Evolutionary conservation across 2,888 invertebrate genomes (phyloP).

Genomic region (Ophion ellenae): DNA sequence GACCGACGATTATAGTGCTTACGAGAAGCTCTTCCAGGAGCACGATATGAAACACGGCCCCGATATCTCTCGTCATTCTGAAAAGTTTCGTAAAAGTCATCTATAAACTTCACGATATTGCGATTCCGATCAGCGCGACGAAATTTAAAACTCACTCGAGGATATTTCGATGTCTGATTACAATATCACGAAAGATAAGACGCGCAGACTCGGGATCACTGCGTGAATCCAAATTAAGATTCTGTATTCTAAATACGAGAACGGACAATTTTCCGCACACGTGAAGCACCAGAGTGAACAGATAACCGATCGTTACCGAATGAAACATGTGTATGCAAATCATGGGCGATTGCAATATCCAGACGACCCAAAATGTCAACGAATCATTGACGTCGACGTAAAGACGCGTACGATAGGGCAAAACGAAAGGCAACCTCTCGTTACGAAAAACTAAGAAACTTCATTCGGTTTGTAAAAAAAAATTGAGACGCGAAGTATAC

Average conservation of each 20-base stretch:
- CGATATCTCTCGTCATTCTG: conserved; percentile 16
- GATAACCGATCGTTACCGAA: conserved; percentile 46
- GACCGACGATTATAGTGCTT: conserved; percentile 50
- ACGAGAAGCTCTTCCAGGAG: conserved; percentile 54
- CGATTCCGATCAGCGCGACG: too few relatives aligned
- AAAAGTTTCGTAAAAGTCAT: too few relatives aligned
- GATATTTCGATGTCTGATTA: conserved; percentile 41
- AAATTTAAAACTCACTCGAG: conserved; percentile 42
- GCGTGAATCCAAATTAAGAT: conserved; percentile 6
- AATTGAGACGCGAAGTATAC: not conserved
- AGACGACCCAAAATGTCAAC: conserved; percentile 48
- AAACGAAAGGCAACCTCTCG: conserved; percentile 46
- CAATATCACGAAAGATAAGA: conserved; percentile 31
- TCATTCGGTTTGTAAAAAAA: conserved; percentile 10
- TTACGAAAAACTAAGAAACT: conserved; percentile 39
- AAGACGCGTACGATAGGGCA: conserved; percentile 50
- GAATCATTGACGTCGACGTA: conserved; percentile 46
- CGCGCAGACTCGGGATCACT: not conserved
- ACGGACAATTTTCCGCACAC: conserved; percentile 58
- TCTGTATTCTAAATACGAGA: conserved; percentile 48
- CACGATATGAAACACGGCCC: conserved; percentile 46
- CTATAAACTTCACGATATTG: too few relatives aligned
- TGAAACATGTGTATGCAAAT: conserved; percentile 50
- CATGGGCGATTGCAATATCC: conserved; percentile 52
- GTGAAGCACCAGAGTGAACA: conserved; percentile 51